These are phyloP conservation scores for Enteromius viviparus DNA, from an alignment of 2,797 vertebrate species.

Conservation along the genomic window DNA sequence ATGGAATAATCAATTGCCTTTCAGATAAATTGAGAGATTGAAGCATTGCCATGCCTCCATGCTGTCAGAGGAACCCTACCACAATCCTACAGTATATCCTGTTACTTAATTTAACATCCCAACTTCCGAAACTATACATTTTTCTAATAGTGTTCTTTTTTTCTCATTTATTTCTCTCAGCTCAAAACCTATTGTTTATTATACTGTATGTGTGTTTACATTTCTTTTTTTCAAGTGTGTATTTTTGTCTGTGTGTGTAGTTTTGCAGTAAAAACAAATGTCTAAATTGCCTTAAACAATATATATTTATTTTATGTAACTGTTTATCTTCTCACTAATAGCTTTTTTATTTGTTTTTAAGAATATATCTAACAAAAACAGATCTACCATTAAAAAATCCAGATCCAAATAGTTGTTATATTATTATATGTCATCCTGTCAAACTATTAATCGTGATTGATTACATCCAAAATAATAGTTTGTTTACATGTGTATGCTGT, in stretches of 20 bases:
- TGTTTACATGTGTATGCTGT: no score
- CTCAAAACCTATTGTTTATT: neutral
- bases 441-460: no score
- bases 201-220: neutral
- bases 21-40: constrained; percentile 20
- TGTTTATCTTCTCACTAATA: neutral
- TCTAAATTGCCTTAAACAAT: neutral
- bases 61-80: constrained; percentile 5
- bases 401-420: neutral
- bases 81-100: neutral
- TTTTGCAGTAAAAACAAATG: neutral
- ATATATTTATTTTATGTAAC: neutral
- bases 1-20: constrained; percentile 49
- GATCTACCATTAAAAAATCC: neutral
- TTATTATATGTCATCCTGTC: neutral
- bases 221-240: constrained; percentile 2
- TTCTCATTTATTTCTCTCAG: neutral
- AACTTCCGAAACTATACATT: neutral
- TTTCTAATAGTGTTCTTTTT: neutral
- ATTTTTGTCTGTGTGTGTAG: neutral
- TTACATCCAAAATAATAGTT: no score
- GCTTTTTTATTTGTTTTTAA: neutral
- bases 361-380: neutral
- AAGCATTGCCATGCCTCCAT: neutral
- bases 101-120: neutral